Evolutionary conservation across 2,797 vertebrate species (phyloP).

Genomic region (Sebastes hubbsi): DNA sequence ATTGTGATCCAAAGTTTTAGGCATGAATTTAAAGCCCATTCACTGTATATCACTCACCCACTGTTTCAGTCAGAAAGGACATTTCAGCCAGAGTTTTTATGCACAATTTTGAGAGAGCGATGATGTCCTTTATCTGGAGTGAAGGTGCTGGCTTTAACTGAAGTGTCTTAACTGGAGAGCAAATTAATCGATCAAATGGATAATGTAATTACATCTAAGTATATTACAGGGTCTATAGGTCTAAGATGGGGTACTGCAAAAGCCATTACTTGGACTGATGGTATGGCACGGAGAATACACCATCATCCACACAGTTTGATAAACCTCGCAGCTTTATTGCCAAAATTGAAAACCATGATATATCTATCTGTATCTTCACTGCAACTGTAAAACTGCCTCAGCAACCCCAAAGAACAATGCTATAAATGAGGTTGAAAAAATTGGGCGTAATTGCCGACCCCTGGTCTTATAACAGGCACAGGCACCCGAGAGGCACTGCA

Average conservation of each 20-base stretch:
- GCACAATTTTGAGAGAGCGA: not conserved
- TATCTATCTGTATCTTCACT: not conserved
- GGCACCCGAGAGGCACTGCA: conserved; percentile 14
- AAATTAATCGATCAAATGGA: conserved; percentile 4
- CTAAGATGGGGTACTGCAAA: not conserved
- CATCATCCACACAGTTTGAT: not conserved
- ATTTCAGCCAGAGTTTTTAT: not conserved
- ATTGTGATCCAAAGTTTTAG: not conserved
- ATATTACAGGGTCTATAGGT: not conserved
- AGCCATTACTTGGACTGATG: not conserved
- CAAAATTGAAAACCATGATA: not conserved
- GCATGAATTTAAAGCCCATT: not conserved
- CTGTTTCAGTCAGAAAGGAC: not conserved
- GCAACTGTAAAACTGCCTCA: not conserved
- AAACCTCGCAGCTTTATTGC: not conserved
- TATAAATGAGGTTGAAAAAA: not conserved
- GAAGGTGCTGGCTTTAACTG: not conserved
- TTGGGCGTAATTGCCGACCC: not conserved
- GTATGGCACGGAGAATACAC: not conserved
- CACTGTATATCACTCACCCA: not conserved
- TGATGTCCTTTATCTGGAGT: not conserved
- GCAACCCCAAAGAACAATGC: not conserved
- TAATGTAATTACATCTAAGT: conserved; percentile 2
- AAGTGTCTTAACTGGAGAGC: not conserved
- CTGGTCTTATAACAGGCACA: not conserved